phyloP scores from a whole-genome alignment of 2,797 vertebrate genomes.

The Rhodeus uyekii region DNA sequence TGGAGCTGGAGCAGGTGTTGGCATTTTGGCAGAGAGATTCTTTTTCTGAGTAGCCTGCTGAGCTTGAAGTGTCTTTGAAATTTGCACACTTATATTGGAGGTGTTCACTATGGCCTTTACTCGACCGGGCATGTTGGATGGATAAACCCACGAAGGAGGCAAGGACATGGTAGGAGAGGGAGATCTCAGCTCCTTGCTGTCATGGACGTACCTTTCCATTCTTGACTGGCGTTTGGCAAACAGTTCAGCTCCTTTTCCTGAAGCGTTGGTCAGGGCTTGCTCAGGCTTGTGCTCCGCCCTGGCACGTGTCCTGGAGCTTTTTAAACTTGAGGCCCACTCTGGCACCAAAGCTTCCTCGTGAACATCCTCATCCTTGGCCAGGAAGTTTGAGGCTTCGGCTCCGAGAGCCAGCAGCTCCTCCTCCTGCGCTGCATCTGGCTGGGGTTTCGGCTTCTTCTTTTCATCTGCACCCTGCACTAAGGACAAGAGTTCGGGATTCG shows the following conservation, averaged over 20 bases:
- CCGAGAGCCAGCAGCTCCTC: constrained; percentile 92
- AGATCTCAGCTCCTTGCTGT: constrained; percentile 82
- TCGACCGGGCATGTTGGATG: constrained; percentile 80
- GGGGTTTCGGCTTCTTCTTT: constrained; percentile 82
- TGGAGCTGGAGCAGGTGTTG: constrained; percentile 59
- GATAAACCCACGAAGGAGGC: constrained; percentile 95
- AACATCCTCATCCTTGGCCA: constrained; percentile 70
- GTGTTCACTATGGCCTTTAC: constrained; percentile 84
- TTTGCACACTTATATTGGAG: constrained; percentile 79
- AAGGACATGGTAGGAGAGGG: constrained; percentile 95
- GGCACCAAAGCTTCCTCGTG: constrained; percentile 70
- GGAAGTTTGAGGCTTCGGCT: constrained; percentile 94
- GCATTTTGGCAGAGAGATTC: constrained; percentile 59
- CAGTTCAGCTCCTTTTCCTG: constrained; percentile 93
- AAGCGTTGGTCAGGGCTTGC: constrained; percentile 87
- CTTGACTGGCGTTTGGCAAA: constrained; percentile 93
- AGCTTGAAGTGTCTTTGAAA: constrained; percentile 77
- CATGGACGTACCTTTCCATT: constrained; percentile 93
- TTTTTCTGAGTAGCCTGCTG: constrained; percentile 77
- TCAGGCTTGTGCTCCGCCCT: constrained; percentile 83
- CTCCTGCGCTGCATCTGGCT: constrained; percentile 77
- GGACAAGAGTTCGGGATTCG: constrained; percentile 93
- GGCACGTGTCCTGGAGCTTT: constrained; percentile 84
- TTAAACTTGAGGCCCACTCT: constrained; percentile 92
- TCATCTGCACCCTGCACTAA: constrained; percentile 91